These are phyloP conservation scores for Metellina segmentata DNA, from an alignment of 2,888 invertebrate species.

Conservation along the genomic window DNA sequence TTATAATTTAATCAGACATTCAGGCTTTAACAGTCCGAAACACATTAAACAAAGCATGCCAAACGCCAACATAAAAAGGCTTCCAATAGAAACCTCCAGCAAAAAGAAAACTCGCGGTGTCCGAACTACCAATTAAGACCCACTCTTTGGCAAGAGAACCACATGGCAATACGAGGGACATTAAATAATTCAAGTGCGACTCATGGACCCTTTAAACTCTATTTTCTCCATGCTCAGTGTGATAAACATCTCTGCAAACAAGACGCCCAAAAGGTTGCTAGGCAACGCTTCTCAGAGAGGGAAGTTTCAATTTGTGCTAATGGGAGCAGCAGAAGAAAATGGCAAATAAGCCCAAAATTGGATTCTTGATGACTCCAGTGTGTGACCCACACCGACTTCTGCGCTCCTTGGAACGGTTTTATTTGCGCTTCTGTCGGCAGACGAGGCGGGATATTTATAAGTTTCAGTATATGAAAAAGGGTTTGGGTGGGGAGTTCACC, in stretches of 20 bases:
- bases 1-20: no score
- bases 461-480: not conserved
- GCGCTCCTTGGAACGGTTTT: not conserved
- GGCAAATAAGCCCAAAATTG: not conserved
- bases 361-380: not conserved
- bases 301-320: slow-evolving; percentile 47
- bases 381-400: not conserved
- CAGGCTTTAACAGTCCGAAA: no score
- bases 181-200: not conserved
- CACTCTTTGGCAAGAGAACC: no score
- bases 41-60: no score
- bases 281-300: slow-evolving; percentile 21
- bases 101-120: no score
- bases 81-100: no score
- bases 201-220: not conserved
- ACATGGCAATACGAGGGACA: not conserved
- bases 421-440: no score
- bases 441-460: not conserved
- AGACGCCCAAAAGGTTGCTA: slow-evolving; percentile 23
- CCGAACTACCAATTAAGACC: no score
- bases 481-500: no score
- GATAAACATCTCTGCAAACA: slow-evolving; percentile 23
- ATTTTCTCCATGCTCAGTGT: not conserved
- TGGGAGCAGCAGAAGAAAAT: not conserved
- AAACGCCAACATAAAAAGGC: no score